phyloP scores from a whole-genome alignment of 2,113 vertebrate species.

The Halichoerus grypus region DNA sequence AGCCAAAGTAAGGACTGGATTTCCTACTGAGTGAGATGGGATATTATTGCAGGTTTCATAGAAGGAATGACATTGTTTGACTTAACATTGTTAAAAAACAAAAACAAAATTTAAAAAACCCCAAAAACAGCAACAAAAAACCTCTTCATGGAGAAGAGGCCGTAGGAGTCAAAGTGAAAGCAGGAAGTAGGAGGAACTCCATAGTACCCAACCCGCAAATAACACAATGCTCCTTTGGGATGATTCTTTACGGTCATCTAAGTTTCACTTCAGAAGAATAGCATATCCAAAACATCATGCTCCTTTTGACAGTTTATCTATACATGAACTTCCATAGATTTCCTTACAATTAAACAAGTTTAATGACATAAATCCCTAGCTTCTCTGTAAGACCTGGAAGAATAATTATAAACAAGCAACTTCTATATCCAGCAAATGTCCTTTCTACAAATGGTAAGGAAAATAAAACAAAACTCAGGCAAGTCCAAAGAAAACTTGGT shows the following conservation, averaged over 20 bases:
- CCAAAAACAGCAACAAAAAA: background rate
- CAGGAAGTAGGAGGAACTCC: background rate
- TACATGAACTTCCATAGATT: background rate
- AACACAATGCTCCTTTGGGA: background rate
- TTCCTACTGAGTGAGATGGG: constrained; percentile 26
- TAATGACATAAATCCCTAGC: background rate
- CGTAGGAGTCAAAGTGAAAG: background rate
- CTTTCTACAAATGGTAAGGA: background rate
- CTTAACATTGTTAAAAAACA: background rate
- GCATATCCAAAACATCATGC: background rate
- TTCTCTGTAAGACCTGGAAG: constrained; percentile 25
- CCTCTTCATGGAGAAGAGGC: background rate
- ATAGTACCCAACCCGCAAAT: background rate
- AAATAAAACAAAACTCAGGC: constrained; percentile 62
- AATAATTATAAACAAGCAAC: constrained; percentile 45
- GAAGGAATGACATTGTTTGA: constrained; percentile 5
- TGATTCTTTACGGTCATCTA: background rate
- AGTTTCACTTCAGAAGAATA: background rate
- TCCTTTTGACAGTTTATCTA: background rate
- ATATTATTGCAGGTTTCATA: background rate
- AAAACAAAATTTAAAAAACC: background rate
- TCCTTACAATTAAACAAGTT: background rate
- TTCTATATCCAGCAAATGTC: constrained; percentile 21
- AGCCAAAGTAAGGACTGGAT: background rate
- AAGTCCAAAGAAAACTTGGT: constrained; percentile 30